Base-by-base conservation (phyloP, 2,888 invertebrate species). In the Pegoplata infirma region DNA sequence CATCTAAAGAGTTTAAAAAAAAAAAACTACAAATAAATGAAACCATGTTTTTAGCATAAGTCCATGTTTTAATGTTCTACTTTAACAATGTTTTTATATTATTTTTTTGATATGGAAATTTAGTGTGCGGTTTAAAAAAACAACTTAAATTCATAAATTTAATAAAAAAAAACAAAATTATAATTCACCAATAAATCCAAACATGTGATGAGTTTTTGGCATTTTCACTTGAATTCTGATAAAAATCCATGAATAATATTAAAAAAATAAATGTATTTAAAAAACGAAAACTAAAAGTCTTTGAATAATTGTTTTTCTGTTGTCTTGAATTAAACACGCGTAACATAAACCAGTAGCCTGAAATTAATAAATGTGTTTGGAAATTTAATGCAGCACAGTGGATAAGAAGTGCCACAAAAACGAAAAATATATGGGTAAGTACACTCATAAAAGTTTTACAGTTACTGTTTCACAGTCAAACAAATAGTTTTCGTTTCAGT, bases 211-310 rank as follows among this genome's bases (percentile, higher is more conserved):
- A 32, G 53, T 66, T 53, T 79, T 79, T 75, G 75, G 61, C 79
- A 79, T 66, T 79, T 79, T 79, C 71, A 28, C 25, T 67, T 67
- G 75, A 79, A 79, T 75, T 79, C 25, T 63, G 69, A 67, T 79
- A 51, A 61, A 67, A 75, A 28, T 66, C 36, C 55, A 51, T 59
- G 66, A 78, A 75, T 66, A 55, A 32, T 36, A 10, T 49, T 14
- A 25, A 61, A 68, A 40, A 17, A 36, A 5, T 55, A 21, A 23
- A 19, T 44, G 14, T 3, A 61, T 53, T n/a, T n/a, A n/a, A 44
- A 71, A 55, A 36, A 8, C 21, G 23, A n/a, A 46, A 40, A 59
- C 16, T 32, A 16, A 47, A 53, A 46, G 23, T 19, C 17, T n/a
- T n/a, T 61, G 46, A 21, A 46, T 23, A 23, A n/a, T 19, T 16